Conservation (phyloP, 2,797 vertebrate species). For the Cuculus canorus region DNA sequence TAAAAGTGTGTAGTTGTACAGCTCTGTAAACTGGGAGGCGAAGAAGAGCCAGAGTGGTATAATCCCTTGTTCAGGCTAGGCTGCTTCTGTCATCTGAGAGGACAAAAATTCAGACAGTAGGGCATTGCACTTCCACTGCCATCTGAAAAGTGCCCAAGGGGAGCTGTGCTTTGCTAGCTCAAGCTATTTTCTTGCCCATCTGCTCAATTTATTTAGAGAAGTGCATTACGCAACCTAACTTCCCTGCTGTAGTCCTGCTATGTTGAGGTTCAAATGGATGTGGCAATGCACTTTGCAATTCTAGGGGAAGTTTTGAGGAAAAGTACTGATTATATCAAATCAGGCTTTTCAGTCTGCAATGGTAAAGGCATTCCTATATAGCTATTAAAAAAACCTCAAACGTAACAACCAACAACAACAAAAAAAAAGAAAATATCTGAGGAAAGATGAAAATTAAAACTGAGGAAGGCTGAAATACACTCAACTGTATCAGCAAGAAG, state of each 20-base stretch:
- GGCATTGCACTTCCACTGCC: conserved; percentile 3
- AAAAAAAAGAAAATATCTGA: not conserved
- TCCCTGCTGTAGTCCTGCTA: not conserved
- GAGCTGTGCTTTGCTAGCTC: not conserved
- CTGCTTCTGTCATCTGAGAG: not conserved
- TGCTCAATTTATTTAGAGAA: conserved; percentile 36
- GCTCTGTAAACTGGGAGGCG: not conserved
- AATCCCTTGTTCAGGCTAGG: not conserved
- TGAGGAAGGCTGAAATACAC: not conserved
- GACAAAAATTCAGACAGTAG: conserved; percentile 42
- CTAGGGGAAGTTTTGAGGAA: not conserved
- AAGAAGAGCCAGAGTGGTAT: not conserved
- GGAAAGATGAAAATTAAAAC: not conserved
- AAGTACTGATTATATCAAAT: not conserved
- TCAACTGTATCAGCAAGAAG: not conserved
- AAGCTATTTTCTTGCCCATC: conserved; percentile 56
- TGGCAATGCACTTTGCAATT: not conserved
- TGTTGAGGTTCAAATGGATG: not conserved
- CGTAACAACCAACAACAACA: no score
- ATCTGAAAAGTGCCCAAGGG: conserved; percentile 47
- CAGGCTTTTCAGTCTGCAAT: not conserved
- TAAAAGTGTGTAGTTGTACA: not conserved
- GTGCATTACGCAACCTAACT: conserved; percentile 17
- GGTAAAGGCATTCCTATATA: not conserved
- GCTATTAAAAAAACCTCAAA: not conserved